These are phyloP conservation scores for Myrmecobius fasciatus DNA, from an alignment of 2,113 vertebrate genomes.

Conservation along the genomic window DNA sequence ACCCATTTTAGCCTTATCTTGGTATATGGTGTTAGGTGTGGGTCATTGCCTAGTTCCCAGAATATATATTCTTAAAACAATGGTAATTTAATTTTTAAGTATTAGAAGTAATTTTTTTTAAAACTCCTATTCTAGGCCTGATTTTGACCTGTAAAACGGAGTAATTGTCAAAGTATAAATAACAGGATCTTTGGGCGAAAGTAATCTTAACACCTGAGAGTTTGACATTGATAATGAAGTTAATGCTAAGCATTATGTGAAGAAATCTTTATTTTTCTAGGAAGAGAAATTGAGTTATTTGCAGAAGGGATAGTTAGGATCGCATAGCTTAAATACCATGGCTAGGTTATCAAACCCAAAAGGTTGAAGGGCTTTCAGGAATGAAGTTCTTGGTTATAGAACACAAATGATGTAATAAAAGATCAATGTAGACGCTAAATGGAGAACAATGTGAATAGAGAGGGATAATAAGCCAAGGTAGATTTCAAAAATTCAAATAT, in stretches of 20 bases:
- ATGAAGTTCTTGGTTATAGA: not conserved
- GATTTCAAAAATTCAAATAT: not conserved
- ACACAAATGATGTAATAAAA: not conserved
- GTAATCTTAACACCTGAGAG: not conserved
- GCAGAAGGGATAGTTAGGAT: not conserved
- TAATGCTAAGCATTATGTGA: not conserved
- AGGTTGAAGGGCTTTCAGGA: not conserved
- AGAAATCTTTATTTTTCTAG: not conserved
- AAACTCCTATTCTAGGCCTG: not conserved
- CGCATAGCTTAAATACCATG: not conserved
- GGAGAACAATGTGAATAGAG: not conserved
- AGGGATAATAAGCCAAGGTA: not conserved
- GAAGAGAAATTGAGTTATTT: not conserved
- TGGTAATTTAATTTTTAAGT: not conserved
- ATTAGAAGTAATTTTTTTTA: not conserved
- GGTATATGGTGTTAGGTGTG: too few relatives aligned
- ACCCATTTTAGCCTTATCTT: too few relatives aligned
- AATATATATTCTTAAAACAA: not conserved
- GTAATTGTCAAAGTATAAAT: not conserved
- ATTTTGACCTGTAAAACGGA: not conserved
- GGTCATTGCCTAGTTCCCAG: too few relatives aligned
- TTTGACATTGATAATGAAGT: not conserved
- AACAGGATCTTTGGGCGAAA: not conserved
- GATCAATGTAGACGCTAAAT: not conserved
- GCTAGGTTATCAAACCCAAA: not conserved